Evolutionary conservation across 2,888 invertebrate genomes (phyloP).

Genomic region (Tenthredo mesomela): DNA sequence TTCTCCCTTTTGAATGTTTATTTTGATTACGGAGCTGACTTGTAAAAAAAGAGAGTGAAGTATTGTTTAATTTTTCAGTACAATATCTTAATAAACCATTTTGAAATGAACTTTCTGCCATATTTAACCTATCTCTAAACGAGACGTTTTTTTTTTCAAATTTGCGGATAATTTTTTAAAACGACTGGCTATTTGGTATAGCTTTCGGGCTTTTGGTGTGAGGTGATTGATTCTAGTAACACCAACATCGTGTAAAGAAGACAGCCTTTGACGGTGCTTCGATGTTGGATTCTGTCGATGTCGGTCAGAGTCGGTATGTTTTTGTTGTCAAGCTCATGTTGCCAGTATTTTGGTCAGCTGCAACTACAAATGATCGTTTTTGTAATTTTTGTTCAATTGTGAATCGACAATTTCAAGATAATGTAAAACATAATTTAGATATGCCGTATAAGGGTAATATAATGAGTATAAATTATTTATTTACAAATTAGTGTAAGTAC

Average conservation of each 20-base stretch:
- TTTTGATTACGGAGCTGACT: slow-evolving; percentile 31
- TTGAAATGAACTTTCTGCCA: slow-evolving; percentile 19
- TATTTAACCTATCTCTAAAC: slow-evolving; percentile 13
- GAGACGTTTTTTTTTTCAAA: slow-evolving; percentile 1
- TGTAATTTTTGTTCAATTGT: no score
- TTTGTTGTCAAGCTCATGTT: neutral
- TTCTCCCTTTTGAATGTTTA: slow-evolving; percentile 46
- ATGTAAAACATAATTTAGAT: no score
- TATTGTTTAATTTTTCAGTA: slow-evolving; percentile 15
- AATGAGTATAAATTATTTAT: neutral
- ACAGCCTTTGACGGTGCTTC: neutral
- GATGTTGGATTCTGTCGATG: neutral
- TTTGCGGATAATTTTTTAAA: neutral
- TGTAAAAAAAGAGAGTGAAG: neutral
- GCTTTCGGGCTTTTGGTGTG: neutral
- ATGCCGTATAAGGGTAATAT: neutral
- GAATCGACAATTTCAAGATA: no score
- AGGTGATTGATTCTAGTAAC: slow-evolving; percentile 7
- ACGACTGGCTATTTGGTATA: slow-evolving; percentile 9
- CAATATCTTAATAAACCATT: neutral
- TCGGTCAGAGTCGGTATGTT: neutral
- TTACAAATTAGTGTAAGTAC: neutral
- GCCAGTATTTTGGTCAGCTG: neutral
- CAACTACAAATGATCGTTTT: neutral
- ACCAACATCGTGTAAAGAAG: neutral